Base-by-base conservation (phyloP, 2,888 invertebrate genomes). In the Temnothorax ravouxi region DNA sequence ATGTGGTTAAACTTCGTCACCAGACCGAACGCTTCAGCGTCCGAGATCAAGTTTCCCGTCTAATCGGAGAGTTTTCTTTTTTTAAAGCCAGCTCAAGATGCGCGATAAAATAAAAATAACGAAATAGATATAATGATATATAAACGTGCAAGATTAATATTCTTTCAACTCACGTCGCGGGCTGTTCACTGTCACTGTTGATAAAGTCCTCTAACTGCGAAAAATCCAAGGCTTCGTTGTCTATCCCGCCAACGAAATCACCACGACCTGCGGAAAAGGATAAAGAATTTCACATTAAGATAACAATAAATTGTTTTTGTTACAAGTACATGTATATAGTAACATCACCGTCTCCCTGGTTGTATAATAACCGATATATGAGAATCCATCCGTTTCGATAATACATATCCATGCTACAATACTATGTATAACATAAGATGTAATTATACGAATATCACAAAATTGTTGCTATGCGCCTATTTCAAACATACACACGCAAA, bases 191-290 rank as follows among this genome's bases (percentile, higher is more conserved):
- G 89, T 97, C 97, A 93, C 97, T 97, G 95, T 97, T 98, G 95
- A 98, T 98, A 95, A 98, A 98, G 92, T 98, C 98, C 94, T 98
- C 98, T 95, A 98, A 95, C 94, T 98, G 97, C 83, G 97, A 97
- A 95, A 97, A 97, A 94, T 97, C 97, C 91, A 97, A 95, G 29
- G 97, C 97, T 92, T 97, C 97, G 95, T 97, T 98, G 95, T 98
- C 98, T 93, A 98, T 98, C 92, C 98, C 97, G 90, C 97, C 97
- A 90, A 97, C 97, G 94, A 97, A 97, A 95, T 97, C 97, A 91
- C 96, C 96, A 91, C 98, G 97, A 95, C 97, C 98, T 98, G n/a
- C n/a, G 95, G 92, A 87, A 90, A 29, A 74, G 44, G 6, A 34
- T 1, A 29, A 56, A 47, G n/a, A 44, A 44, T 44, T 64, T 44